Evolutionary conservation across 1,140 invertebrate species (phyloP).

Genomic region (Whitmania pigra): DNA sequence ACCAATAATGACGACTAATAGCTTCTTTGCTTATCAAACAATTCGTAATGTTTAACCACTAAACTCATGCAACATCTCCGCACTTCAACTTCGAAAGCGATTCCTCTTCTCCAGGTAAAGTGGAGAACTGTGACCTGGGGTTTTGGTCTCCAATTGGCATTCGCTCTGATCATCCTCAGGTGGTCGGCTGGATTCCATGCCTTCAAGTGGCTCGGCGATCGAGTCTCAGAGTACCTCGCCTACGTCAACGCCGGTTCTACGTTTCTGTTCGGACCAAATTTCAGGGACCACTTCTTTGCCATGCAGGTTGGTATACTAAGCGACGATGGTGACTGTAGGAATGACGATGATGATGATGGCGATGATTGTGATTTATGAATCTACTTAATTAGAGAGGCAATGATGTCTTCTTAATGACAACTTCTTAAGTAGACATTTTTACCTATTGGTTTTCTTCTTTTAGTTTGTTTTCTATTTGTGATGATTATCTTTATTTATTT

Average conservation of each 20-base stretch:
- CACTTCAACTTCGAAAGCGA: neutral
- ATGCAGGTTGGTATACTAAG: slow-evolving; percentile 29
- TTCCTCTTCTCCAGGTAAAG: slow-evolving; percentile 32
- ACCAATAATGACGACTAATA: neutral
- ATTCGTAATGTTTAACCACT: neutral
- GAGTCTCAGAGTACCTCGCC: slow-evolving; percentile 59
- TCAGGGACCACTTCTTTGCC: slow-evolving; percentile 33
- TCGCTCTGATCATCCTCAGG: slow-evolving; percentile 72
- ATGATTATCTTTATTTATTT: too few species aligned
- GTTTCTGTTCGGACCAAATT: slow-evolving; percentile 68
- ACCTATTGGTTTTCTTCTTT: too few species aligned
- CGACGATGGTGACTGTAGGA: too few species aligned
- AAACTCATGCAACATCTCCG: neutral
- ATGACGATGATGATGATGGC: too few species aligned
- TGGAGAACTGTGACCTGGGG: slow-evolving; percentile 51
- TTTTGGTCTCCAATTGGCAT: slow-evolving; percentile 66
- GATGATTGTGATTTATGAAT: too few species aligned
- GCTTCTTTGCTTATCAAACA: too few species aligned
- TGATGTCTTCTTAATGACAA: too few species aligned
- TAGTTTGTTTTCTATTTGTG: too few species aligned
- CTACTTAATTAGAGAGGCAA: too few species aligned
- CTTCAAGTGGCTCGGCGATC: slow-evolving; percentile 64
- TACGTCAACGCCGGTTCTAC: slow-evolving; percentile 62
- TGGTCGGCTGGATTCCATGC: slow-evolving; percentile 63
- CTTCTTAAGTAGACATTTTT: too few species aligned